A percentile compares a stretch with the other conserved stretches of the same genome.
These are phyloP conservation scores for Drosophila ohnishii DNA, from an alignment of 1,140 invertebrate genomes.

Conservation along the genomic window DNA sequence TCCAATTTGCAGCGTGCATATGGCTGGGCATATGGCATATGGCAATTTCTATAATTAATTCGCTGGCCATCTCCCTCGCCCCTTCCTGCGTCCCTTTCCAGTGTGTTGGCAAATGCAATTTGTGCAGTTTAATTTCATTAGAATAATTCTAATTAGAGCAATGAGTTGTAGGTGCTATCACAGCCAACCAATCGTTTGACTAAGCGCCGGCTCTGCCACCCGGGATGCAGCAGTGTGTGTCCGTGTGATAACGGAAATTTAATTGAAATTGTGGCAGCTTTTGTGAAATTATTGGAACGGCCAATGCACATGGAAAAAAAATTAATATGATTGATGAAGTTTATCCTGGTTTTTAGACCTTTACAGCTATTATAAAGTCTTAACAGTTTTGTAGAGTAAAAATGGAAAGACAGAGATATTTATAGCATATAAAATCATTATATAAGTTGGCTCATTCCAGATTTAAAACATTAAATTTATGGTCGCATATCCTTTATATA, in stretches of 20 bases:
- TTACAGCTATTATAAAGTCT: not conserved
- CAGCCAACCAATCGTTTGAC: constrained; percentile 46
- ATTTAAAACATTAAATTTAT: not conserved
- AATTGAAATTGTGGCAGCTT: constrained; percentile 75
- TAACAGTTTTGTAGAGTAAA: not conserved
- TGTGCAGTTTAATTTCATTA: constrained; percentile 82
- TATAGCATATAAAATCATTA: not conserved
- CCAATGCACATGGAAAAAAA: constrained; percentile 7
- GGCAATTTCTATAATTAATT: constrained; percentile 74
- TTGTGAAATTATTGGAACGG: constrained; percentile 75
- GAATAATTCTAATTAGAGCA: constrained; percentile 82
- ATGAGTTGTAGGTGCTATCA: constrained; percentile 64
- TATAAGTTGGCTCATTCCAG: not conserved
- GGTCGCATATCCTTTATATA: not conserved
- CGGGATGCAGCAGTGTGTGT: constrained; percentile 39
- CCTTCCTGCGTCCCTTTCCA: not conserved
- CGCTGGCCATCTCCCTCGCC: constrained; percentile 5
- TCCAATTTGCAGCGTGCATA: constrained; percentile 40
- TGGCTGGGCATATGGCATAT: constrained; percentile 40
- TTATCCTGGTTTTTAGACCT: not conserved
- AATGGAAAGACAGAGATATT: not conserved
- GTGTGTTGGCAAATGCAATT: constrained; percentile 48
- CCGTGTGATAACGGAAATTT: constrained; percentile 72
- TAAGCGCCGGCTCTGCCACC: constrained; percentile 20
- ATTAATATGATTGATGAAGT: not conserved